Evolutionary conservation across 1,140 invertebrate species (phyloP).

Genomic region (Drosophila arizonae): DNA sequence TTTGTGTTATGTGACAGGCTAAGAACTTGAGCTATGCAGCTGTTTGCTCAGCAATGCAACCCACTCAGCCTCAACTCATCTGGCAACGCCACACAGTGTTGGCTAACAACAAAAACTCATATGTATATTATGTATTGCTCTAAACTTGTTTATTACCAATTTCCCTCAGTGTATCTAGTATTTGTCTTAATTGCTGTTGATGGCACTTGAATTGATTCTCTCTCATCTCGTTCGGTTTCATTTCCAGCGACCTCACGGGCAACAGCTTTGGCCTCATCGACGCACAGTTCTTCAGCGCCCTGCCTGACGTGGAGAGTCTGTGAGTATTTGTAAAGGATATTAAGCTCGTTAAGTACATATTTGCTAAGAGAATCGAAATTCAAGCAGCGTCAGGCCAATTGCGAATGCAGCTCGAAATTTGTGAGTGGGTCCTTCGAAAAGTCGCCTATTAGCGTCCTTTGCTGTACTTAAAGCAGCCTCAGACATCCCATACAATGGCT

Average conservation of each 20-base stretch:
- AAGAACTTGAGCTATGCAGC: too few relatives aligned
- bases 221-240: background rate
- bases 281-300: conserved; percentile 54
- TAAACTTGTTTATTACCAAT: too few relatives aligned
- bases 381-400: conserved; percentile 34
- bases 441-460: conserved; percentile 12
- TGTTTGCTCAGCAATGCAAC: too few relatives aligned
- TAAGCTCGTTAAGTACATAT: conserved; percentile 30
- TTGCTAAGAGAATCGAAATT: conserved; percentile 38
- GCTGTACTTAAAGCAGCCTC: conserved; percentile 12
- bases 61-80: too few relatives aligned
- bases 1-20: too few relatives aligned
- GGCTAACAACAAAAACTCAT: background rate
- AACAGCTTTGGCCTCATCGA: conserved; percentile 69
- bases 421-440: conserved; percentile 3
- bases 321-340: conserved; percentile 48
- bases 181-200: conserved; percentile 5
- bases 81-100: background rate
- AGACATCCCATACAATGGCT: conserved; percentile 9
- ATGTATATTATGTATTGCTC: too few relatives aligned
- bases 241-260: conserved; percentile 73
- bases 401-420: conserved; percentile 14
- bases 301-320: conserved; percentile 73
- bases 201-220: background rate
- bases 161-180: background rate